phyloP scores from a whole-genome alignment of 2,888 invertebrate genomes.

The Phalera bucephala region DNA sequence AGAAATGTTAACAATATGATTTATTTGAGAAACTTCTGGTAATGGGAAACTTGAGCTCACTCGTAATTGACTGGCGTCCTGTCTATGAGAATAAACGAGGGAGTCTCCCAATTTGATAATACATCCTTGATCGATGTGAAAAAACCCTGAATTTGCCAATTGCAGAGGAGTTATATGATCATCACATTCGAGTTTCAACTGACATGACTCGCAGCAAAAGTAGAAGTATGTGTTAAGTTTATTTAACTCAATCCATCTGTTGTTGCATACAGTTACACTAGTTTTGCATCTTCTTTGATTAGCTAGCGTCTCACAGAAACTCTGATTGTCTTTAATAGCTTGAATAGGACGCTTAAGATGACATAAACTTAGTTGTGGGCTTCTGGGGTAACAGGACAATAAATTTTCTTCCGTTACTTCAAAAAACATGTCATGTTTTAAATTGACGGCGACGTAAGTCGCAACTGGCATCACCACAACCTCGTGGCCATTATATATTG shows the following conservation, averaged over 20 bases:
- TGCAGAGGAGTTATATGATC: slow-evolving; percentile 6
- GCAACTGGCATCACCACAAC: slow-evolving; percentile 4
- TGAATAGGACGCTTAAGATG: slow-evolving; percentile 4
- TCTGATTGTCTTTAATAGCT: slow-evolving; percentile 6
- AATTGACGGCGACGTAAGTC: slow-evolving; percentile 5
- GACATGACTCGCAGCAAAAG: slow-evolving; percentile 8
- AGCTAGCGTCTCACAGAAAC: slow-evolving; percentile 3
- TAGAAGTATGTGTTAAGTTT: slow-evolving; percentile 8
- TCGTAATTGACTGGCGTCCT: neutral
- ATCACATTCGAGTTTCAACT: slow-evolving; percentile 4
- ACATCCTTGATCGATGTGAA: slow-evolving; percentile 3
- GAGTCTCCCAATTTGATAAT: neutral
- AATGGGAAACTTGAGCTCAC: neutral
- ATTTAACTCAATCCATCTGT: slow-evolving; percentile 5
- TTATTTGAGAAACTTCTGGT: neutral
- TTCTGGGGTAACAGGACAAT: slow-evolving; percentile 3
- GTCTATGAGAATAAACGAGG: slow-evolving; percentile 1
- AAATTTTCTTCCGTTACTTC: slow-evolving; percentile 4
- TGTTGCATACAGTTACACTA: neutral
- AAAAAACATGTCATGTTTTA: slow-evolving; percentile 5
- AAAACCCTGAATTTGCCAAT: slow-evolving; percentile 2
- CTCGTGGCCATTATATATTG: neutral
- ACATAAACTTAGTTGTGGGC: slow-evolving; percentile 1
- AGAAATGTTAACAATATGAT: neutral
- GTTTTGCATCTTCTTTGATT: slow-evolving; percentile 4